Conservation (phyloP, 2,113 vertebrate genomes). For the Neomonachus schauinslandi region DNA sequence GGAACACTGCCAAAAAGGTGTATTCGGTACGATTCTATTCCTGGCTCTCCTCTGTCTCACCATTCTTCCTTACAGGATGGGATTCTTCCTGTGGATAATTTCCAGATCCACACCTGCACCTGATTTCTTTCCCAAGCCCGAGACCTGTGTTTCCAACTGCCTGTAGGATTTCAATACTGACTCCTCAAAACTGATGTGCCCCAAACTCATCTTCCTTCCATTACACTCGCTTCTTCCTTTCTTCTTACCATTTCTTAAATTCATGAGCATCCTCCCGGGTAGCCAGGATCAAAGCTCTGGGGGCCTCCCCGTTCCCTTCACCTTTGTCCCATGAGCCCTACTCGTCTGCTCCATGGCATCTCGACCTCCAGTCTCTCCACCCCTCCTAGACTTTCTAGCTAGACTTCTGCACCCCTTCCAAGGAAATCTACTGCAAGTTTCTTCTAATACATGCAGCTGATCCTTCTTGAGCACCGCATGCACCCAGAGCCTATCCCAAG, state of each 20-base stretch:
- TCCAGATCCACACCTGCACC: not conserved
- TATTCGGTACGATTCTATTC: not conserved
- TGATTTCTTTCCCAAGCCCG: not conserved
- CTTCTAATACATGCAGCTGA: not conserved
- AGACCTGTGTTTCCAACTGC: accelerated
- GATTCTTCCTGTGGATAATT: not conserved
- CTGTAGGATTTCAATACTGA: accelerated
- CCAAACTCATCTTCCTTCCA: not conserved
- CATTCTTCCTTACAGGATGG: not conserved
- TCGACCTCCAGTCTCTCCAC: not conserved
- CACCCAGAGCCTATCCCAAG: not conserved
- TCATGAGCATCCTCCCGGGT: not conserved
- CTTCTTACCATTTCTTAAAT: not conserved
- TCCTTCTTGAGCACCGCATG: not conserved
- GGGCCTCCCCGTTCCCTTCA: not conserved
- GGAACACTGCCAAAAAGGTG: not conserved
- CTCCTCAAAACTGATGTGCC: accelerated
- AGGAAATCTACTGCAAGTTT: not conserved
- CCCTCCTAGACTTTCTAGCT: not conserved
- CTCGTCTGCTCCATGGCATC: not conserved
- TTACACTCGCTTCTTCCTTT: not conserved
- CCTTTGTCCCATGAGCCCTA: not conserved
- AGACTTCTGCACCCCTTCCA: not conserved
- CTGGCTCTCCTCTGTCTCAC: not conserved
- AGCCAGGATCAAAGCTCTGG: not conserved